Evolutionary conservation across 2,797 vertebrate species (phyloP).

Genomic region (Amblyraja radiata): DNA sequence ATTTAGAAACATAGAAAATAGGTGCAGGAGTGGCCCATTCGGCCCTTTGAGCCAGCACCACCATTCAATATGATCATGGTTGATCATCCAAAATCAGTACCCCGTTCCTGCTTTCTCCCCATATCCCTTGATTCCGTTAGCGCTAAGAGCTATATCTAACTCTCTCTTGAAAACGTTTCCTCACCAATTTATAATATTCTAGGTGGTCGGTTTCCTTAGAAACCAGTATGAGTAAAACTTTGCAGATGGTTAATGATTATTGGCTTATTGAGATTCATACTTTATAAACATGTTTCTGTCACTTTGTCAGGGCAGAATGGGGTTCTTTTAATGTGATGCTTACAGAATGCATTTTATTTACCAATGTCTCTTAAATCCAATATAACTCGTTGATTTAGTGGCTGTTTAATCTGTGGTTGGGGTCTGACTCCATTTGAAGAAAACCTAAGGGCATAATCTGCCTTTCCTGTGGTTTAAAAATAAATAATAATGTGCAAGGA

Average conservation of each 20-base stretch:
- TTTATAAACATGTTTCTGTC: background rate
- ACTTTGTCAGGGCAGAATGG: background rate
- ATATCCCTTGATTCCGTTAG: too few species aligned
- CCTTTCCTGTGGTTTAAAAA: conserved; percentile 18
- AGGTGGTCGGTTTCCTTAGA: background rate
- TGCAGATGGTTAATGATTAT: background rate
- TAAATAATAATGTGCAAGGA: background rate
- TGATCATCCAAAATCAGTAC: too few species aligned
- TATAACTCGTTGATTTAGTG: background rate
- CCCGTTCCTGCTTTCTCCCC: too few species aligned
- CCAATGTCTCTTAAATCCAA: background rate
- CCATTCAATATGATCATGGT: too few species aligned
- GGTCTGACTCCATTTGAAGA: background rate
- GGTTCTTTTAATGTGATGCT: background rate
- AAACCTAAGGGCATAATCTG: background rate
- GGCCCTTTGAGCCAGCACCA: too few species aligned
- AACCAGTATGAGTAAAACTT: background rate
- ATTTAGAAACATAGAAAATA: background rate
- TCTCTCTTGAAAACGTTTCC: background rate
- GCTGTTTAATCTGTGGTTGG: background rate
- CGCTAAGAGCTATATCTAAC: too few species aligned
- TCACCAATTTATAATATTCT: background rate
- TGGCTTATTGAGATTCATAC: background rate
- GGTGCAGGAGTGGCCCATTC: too few species aligned
- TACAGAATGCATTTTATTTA: background rate